Evolutionary conservation across 2,113 vertebrate species (phyloP), one percentile per base, ranked within the genome.

Genomic region (Accipiter cooperii): DNA sequence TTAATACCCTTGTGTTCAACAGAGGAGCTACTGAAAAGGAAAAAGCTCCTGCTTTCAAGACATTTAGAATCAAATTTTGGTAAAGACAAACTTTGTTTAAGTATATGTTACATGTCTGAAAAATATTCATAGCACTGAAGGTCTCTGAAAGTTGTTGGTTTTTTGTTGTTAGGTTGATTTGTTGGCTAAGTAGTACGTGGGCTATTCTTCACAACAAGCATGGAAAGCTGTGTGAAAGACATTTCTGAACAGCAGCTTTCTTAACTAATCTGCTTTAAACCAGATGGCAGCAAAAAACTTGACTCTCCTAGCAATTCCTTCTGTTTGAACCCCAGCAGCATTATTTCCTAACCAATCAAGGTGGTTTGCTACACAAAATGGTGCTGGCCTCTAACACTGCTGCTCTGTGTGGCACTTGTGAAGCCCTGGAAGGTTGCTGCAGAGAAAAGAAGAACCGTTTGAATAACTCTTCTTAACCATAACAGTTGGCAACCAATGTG

Each of bases 401-500:
- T 24, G 77, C 76, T 66, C 60, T 28, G 51, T 3, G 2, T 7
- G 47, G 49, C 51, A 33, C 51, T 36, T 40, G 36, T 5, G 38
- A 42, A 69, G 58, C 54, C 55, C 68, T 42, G 38, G 25, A 70
- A 81, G 22, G 44, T 46, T 87, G 84, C 46, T 60, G 51, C 36
- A 63, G 58, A 44, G 21, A 17, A 52, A 52, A 81, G 38, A 36
- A 89, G 83, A 90, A 36, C 2, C 3, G 1, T 4, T 13, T 60
- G 42, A 87, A 5, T 34, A 66, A 49, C 29, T 20, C 46, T 20
- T 51, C 77, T 38, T 69, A 57, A 61, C 71, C 15, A 1, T 25
- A 74, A 46, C 0, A 0, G n/a, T 13, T 58, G 92, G 55, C 29
- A 65, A n/a, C 9, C 1, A 2, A 25, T 29, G 71, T 1, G 3